Percentiles rank a stretch among this genome's conserved stretches.
phyloP scores from a whole-genome alignment of 2,797 vertebrate genomes.

The Emydoidea blandingii region DNA sequence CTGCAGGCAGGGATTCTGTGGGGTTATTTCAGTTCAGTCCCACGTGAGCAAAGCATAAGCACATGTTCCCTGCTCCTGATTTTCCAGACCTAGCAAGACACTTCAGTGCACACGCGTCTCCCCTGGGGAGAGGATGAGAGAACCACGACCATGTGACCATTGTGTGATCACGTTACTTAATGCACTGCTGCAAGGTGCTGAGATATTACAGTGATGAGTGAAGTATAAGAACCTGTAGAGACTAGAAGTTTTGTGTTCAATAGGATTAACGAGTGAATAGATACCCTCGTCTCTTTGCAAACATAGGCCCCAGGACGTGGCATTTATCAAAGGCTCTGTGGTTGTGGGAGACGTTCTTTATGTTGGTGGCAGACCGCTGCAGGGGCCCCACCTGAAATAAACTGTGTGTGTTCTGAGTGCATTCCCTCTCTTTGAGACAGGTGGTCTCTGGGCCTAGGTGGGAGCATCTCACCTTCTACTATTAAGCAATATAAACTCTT shows the following conservation, averaged over 20 bases:
- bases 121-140: not conserved
- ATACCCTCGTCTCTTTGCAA: not conserved
- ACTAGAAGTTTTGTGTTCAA: not conserved
- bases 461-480: fast-evolving
- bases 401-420: not conserved
- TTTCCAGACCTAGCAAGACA: not conserved
- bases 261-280: not conserved
- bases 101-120: not conserved
- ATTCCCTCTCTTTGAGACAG: not conserved
- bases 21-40: not conserved
- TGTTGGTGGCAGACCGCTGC: not conserved
- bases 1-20: not conserved
- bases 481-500: not conserved
- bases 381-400: not conserved
- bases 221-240: not conserved
- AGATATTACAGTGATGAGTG: not conserved
- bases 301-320: not conserved
- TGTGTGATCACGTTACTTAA: not conserved
- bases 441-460: not conserved
- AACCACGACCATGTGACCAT: not conserved
- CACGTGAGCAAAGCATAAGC: not conserved
- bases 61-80: not conserved
- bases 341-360: not conserved
- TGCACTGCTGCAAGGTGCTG: not conserved
- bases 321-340: not conserved